These are phyloP conservation scores for Plectus sambesii DNA, from an alignment of 1,140 invertebrate species.

Conservation along the genomic window DNA sequence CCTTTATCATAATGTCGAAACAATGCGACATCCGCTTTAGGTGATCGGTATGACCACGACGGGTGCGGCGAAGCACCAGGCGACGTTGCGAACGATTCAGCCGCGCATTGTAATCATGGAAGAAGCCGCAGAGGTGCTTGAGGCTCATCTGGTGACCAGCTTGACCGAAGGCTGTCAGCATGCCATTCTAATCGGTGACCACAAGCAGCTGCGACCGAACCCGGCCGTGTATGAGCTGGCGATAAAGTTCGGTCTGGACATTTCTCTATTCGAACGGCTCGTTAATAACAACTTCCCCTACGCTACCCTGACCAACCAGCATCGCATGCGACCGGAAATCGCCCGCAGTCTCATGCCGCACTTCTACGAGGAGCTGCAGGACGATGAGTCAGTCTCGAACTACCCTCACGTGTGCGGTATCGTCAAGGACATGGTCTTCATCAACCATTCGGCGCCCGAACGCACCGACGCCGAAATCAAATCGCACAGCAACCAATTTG, in stretches of 20 bases:
- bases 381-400: constrained; percentile 38
- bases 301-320: constrained; percentile 45
- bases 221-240: constrained; percentile 44
- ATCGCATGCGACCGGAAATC: constrained; percentile 50
- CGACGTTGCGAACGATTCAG: constrained; percentile 54
- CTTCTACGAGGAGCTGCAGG: constrained; percentile 46
- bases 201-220: constrained; percentile 50
- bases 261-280: constrained; percentile 42
- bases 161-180: constrained; percentile 63
- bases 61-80: constrained; percentile 58
- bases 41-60: constrained; percentile 64
- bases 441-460: constrained; percentile 46
- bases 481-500: constrained; percentile 45
- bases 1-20: background rate
- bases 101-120: constrained; percentile 62
- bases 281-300: constrained; percentile 39
- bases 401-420: constrained; percentile 45
- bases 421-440: constrained; percentile 45
- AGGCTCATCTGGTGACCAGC: constrained; percentile 61
- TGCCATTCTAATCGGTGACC: constrained; percentile 69
- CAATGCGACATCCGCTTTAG: constrained; percentile 27
- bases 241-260: constrained; percentile 33
- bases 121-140: constrained; percentile 72
- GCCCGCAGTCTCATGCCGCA: constrained; percentile 41
- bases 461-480: constrained; percentile 34